Percentiles rank a stretch among this genome's conserved stretches.
Conservation (phyloP, 2,113 vertebrate species). For the Rutilus rutilus region DNA sequence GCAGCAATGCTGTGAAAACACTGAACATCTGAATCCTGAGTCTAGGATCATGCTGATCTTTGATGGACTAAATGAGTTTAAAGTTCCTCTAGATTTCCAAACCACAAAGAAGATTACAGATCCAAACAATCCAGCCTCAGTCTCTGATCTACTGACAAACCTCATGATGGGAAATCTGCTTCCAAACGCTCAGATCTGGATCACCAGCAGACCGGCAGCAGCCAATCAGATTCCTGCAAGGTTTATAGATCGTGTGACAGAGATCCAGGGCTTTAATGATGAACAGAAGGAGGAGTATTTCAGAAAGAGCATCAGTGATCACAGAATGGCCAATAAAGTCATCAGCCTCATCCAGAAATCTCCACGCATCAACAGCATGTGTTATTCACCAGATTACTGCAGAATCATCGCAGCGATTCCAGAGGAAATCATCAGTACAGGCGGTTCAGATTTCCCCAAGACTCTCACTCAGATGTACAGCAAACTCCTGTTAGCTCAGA, state of each 20-base stretch:
- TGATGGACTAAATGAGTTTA: not conserved
- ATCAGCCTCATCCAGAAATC: not conserved
- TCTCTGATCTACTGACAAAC: not conserved
- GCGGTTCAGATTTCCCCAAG: not conserved
- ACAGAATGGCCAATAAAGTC: not conserved
- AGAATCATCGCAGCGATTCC: not conserved
- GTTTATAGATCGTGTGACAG: not conserved
- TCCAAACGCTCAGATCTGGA: not conserved
- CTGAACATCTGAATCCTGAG: not conserved
- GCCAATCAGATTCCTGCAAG: not conserved
- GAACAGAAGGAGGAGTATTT: not conserved
- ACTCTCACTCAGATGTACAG: slow-evolving; percentile 13
- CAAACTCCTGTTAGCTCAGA: not conserved
- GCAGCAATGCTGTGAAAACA: not conserved
- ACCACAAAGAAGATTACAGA: not conserved
- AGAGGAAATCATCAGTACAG: not conserved
- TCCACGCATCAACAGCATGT: not conserved
- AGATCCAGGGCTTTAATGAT: not conserved
- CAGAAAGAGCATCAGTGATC: not conserved
- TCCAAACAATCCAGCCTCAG: not conserved
- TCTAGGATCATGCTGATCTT: not conserved
- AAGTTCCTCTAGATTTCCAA: not conserved
- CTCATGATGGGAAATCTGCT: not conserved
- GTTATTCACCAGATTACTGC: slow-evolving; percentile 12
- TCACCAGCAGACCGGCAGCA: slow-evolving; percentile 2